A percentile compares a stretch with the other conserved stretches of the same genome.
Conservation (phyloP, 2,888 invertebrate species). For the Bruchidius siliquastri region DNA sequence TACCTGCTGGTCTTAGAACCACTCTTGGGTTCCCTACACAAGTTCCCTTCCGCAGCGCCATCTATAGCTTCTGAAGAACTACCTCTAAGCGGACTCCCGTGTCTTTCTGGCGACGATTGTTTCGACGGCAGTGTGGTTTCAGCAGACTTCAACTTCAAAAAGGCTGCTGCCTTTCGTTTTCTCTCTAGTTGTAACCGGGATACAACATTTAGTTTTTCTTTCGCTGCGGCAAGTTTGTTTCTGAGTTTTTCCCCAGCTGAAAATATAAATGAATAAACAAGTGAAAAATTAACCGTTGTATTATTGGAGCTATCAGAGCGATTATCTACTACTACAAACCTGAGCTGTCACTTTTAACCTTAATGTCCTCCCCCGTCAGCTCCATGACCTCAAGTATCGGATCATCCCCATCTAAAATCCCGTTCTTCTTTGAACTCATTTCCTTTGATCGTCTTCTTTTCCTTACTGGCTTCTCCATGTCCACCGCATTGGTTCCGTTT, state of each 20-base stretch:
- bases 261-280: conserved; percentile 8
- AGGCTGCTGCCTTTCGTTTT: conserved; percentile 76
- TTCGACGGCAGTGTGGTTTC: neutral
- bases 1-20: neutral
- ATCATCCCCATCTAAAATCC: conserved; percentile 43
- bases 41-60: neutral
- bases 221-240: conserved; percentile 53
- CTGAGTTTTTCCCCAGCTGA: conserved; percentile 56
- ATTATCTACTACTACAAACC: conserved; percentile 20
- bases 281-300: too few relatives aligned
- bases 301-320: too few relatives aligned
- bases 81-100: neutral
- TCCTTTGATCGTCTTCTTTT: conserved; percentile 10
- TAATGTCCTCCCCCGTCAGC: conserved; percentile 53
- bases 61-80: neutral
- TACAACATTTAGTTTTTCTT: conserved; percentile 36
- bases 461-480: conserved; percentile 7
- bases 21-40: neutral
- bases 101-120: neutral
- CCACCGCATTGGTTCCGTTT: neutral
- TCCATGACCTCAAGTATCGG: conserved; percentile 55
- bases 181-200: conserved; percentile 61
- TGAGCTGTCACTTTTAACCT: conserved; percentile 46
- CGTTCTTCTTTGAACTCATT: conserved; percentile 14
- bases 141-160: conserved; percentile 51